Evolutionary conservation across 2,888 invertebrate genomes (phyloP).

Genomic region (Arenicola marina): DNA sequence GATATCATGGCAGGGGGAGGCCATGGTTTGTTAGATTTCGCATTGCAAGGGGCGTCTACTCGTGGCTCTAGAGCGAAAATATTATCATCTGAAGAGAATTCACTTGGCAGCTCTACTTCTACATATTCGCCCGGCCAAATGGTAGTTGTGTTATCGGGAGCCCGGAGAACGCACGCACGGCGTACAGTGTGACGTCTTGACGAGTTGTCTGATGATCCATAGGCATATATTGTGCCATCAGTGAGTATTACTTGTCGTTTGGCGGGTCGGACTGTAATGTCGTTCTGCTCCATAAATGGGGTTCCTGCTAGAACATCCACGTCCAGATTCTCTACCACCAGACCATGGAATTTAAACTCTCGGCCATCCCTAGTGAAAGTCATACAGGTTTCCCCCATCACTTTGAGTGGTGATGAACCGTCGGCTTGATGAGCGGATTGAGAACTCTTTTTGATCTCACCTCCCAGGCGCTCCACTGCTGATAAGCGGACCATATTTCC

Average conservation of each 20-base stretch:
- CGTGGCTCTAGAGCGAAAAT: neutral
- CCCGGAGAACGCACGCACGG: neutral
- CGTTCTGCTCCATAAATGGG: conserved; percentile 35
- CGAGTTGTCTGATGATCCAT: neutral
- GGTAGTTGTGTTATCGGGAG: neutral
- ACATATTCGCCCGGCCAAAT: conserved; percentile 5
- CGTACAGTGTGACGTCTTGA: neutral
- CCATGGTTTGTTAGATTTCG: neutral
- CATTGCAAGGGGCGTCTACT: neutral
- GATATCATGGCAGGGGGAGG: conserved; percentile 3
- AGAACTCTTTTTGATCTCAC: conserved; percentile 3
- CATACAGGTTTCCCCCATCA: conserved; percentile 22
- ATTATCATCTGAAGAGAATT: neutral
- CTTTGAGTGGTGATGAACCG: conserved; percentile 11
- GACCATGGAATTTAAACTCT: conserved; percentile 11
- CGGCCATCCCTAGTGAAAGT: conserved; percentile 2
- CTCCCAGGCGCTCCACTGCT: neutral
- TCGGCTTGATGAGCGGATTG: conserved; percentile 8
- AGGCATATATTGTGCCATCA: neutral
- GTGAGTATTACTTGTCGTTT: conserved; percentile 16
- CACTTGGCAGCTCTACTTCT: neutral
- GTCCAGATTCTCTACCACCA: conserved; percentile 31
- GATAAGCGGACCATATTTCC: neutral
- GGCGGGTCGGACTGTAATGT: conserved; percentile 31
- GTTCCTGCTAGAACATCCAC: conserved; percentile 31